phyloP scores from a whole-genome alignment of 2,113 vertebrate species.

The Rhea americana region DNA sequence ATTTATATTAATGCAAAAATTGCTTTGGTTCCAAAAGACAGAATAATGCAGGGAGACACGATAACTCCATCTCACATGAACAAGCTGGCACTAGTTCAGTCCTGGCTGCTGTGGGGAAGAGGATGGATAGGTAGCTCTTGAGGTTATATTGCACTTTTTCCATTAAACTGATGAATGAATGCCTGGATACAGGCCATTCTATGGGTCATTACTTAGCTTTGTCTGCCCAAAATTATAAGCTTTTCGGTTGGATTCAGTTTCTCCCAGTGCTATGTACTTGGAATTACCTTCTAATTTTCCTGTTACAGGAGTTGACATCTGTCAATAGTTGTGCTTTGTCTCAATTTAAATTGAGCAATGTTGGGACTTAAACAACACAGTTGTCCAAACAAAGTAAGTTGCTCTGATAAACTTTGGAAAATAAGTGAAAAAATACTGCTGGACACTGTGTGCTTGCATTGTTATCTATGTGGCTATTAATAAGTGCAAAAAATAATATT shows the following conservation, averaged over 20 bases:
- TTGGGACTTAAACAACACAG: not conserved
- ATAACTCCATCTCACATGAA: not conserved
- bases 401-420: not conserved
- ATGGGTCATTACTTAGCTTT: not conserved
- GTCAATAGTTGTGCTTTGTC: not conserved
- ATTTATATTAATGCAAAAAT: not conserved
- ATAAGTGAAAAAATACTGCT: not conserved
- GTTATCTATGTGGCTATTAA: not conserved
- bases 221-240: not conserved
- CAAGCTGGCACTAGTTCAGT: not conserved
- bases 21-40: not conserved
- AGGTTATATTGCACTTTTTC: not conserved
- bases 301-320: rapidly evolving
- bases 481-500: not conserved
- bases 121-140: not conserved
- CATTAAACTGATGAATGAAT: not conserved
- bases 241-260: not conserved
- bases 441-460: too few species aligned
- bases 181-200: not conserved
- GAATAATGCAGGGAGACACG: not conserved
- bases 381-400: not conserved
- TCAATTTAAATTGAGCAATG: not conserved
- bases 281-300: not conserved
- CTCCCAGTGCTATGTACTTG: not conserved
- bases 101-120: not conserved